These are phyloP conservation scores for Schizopygopsis malacanthus DNA, from an alignment of 2,797 vertebrate genomes.

Conservation along the genomic window DNA sequence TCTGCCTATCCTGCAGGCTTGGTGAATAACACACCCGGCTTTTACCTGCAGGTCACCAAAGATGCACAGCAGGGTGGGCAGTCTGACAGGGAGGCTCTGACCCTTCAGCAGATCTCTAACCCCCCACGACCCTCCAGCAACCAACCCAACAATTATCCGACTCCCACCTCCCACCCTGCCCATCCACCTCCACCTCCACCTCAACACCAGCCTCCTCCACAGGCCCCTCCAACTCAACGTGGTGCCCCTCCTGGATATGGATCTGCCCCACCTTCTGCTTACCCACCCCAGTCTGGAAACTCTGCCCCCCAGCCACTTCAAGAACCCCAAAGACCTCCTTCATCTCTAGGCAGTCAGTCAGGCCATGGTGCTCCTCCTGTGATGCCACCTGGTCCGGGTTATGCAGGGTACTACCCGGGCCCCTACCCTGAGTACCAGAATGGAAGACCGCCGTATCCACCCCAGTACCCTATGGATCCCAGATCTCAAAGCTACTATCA, in stretches of 20 bases:
- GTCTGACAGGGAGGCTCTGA: slow-evolving; percentile 62
- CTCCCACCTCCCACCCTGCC: slow-evolving; percentile 44
- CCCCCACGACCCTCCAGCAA: slow-evolving; percentile 62
- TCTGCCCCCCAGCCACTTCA: slow-evolving; percentile 58
- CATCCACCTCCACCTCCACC: slow-evolving; percentile 39
- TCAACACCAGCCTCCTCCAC: slow-evolving; percentile 62
- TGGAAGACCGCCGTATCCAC: slow-evolving; percentile 76
- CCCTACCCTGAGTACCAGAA: slow-evolving; percentile 83
- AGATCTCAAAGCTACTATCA: slow-evolving; percentile 87
- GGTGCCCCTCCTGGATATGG: slow-evolving; percentile 41
- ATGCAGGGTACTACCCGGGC: slow-evolving; percentile 75
- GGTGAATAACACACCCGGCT: slow-evolving; percentile 79
- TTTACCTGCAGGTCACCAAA: slow-evolving; percentile 95
- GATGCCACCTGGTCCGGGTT: slow-evolving; percentile 67
- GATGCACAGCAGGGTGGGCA: slow-evolving; percentile 78
- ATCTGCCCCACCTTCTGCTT: slow-evolving; percentile 57
- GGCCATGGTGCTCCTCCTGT: slow-evolving; percentile 75
- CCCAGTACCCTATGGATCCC: slow-evolving; percentile 82
- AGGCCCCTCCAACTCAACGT: slow-evolving; percentile 62
- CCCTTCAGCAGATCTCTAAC: slow-evolving; percentile 33
- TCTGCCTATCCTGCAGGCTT: slow-evolving; percentile 67
- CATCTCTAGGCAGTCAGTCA: slow-evolving; percentile 80
- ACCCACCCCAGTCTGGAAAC: slow-evolving; percentile 59
- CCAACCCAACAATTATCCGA: slow-evolving; percentile 58
- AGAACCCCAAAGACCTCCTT: slow-evolving; percentile 81